Evolutionary conservation across 2,888 invertebrate species (phyloP).

Genomic region (Spatulosminthurus flaviceps): DNA sequence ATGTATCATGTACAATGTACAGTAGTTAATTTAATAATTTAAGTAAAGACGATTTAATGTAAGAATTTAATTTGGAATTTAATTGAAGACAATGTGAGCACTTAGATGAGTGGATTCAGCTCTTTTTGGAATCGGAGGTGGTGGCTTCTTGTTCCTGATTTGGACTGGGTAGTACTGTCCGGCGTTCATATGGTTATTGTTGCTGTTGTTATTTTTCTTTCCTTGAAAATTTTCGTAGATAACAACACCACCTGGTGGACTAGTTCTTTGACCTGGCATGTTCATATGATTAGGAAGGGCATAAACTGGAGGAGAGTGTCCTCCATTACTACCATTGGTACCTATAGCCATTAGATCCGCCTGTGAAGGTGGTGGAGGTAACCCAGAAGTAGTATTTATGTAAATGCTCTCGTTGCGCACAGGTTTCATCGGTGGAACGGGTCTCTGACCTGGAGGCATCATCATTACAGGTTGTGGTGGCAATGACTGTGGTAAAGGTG

Average conservation of each 20-base stretch:
- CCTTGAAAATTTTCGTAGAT: conserved; percentile 63
- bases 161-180: conserved; percentile 53
- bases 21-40: conserved; percentile 12
- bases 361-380: conserved; percentile 54
- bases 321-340: background rate
- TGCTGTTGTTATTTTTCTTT: conserved; percentile 48
- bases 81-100: conserved; percentile 62
- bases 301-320: background rate
- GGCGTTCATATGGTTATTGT: conserved; percentile 39
- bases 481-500: conserved; percentile 5
- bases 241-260: conserved; percentile 51
- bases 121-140: conserved; percentile 62
- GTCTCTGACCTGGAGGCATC: conserved; percentile 16
- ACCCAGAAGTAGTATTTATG: conserved; percentile 11
- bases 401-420: conserved; percentile 15
- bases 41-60: conserved; percentile 62
- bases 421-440: conserved; percentile 42
- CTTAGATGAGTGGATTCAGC: conserved; percentile 62
- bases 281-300: conserved; percentile 30
- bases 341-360: conserved; percentile 19
- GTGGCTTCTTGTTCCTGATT: conserved; percentile 61
- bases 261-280: conserved; percentile 31
- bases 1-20: too few relatives aligned
- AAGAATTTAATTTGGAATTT: conserved; percentile 46
- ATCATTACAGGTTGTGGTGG: background rate